Evolutionary conservation across 2,113 vertebrate genomes (phyloP).

Genomic region (Origma solitaria): DNA sequence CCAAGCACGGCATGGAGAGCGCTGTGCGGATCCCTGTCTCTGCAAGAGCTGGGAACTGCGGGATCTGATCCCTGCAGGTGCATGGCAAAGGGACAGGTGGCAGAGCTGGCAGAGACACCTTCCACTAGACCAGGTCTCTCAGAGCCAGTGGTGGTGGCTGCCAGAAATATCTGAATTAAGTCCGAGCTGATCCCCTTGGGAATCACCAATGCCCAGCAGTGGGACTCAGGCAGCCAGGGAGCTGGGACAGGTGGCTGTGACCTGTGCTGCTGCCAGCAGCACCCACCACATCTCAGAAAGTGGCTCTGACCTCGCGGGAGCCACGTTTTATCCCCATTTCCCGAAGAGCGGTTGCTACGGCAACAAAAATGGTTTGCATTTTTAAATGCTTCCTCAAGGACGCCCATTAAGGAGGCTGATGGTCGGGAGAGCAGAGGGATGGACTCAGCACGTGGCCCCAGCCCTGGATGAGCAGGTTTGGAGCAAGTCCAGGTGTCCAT

Average conservation of each 20-base stretch:
- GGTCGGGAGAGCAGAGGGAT: neutral
- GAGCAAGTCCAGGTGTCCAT: neutral
- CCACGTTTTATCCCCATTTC: fast-evolving
- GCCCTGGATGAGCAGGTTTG: neutral
- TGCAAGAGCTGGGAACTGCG: neutral
- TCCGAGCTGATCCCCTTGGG: neutral
- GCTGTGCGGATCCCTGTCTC: neutral
- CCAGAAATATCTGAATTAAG: neutral
- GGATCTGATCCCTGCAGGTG: neutral
- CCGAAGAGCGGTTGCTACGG: neutral
- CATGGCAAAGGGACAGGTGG: neutral
- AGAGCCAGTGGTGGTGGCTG: neutral
- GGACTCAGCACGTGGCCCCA: neutral
- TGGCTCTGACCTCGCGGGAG: fast-evolving
- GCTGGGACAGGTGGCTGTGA: neutral
- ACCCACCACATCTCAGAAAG: neutral
- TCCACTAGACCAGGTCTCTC: neutral
- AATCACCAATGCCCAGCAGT: neutral
- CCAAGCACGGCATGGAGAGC: neutral
- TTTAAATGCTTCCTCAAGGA: neutral
- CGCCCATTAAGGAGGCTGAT: neutral
- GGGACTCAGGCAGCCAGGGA: neutral
- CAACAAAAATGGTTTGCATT: neutral
- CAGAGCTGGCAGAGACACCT: no score
- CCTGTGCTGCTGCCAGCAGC: neutral